These are phyloP conservation scores for Zygaena filipendulae DNA, from an alignment of 2,888 invertebrate genomes.

Conservation along the genomic window DNA sequence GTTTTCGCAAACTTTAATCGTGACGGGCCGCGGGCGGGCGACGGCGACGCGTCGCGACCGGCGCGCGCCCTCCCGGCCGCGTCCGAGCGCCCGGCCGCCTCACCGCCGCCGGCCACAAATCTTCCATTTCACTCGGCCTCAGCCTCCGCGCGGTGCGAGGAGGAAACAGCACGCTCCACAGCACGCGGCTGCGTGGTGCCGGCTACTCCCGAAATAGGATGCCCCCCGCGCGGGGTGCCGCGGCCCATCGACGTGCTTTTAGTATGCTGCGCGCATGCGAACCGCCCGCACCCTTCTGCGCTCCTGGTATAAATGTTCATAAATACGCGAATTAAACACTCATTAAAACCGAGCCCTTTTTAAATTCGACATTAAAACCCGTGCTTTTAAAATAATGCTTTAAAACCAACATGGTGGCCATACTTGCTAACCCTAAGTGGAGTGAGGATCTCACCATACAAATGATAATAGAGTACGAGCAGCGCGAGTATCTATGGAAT, in stretches of 20 bases:
- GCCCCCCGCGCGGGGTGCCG: constrained; percentile 48
- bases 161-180: constrained; percentile 66
- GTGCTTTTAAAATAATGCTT: too few relatives aligned
- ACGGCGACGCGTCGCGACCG: too few relatives aligned
- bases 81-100: constrained; percentile 23
- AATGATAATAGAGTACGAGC: constrained; percentile 64
- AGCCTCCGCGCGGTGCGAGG: constrained; percentile 56
- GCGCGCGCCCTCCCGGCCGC: constrained; percentile 1
- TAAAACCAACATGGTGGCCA: constrained; percentile 51
- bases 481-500: constrained; percentile 62
- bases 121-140: constrained; percentile 66
- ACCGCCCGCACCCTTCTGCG: constrained; percentile 65
- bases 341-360: too few relatives aligned
- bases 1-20: constrained; percentile 8
- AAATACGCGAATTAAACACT: constrained; percentile 37
- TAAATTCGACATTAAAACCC: constrained; percentile 24
- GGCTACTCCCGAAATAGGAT: constrained; percentile 67
- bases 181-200: constrained; percentile 66
- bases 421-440: constrained; percentile 63
- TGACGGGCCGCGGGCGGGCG: too few relatives aligned
- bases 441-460: constrained; percentile 62
- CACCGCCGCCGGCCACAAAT: constrained; percentile 50
- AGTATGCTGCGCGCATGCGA: constrained; percentile 70
- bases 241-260: constrained; percentile 66
- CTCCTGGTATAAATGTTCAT: constrained; percentile 40